Evolutionary conservation across 2,797 vertebrate species (phyloP).

Genomic region (Gila robusta): DNA sequence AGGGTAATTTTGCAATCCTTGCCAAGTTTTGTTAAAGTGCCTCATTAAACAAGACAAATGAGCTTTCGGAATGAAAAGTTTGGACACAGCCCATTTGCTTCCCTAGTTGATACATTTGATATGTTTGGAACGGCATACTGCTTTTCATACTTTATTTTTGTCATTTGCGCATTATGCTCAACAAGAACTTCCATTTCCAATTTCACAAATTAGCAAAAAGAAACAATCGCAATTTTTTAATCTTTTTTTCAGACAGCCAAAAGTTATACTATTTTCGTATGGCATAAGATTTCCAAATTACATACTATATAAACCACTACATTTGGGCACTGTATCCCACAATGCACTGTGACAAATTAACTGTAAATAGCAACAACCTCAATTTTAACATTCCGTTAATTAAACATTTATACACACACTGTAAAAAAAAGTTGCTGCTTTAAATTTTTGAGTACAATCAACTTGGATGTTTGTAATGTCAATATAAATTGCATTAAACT

Average conservation of each 20-base stretch:
- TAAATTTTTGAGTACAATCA: too few relatives aligned
- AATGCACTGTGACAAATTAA: not conserved
- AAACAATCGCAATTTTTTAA: not conserved
- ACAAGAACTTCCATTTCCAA: not conserved
- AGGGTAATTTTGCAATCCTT: slow-evolving; percentile 29
- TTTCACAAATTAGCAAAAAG: not conserved
- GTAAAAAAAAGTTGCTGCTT: too few relatives aligned
- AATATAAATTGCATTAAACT: too few relatives aligned
- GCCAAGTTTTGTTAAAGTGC: slow-evolving; percentile 29
- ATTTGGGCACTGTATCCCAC: not conserved
- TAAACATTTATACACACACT: not conserved
- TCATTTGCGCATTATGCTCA: not conserved
- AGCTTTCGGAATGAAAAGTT: slow-evolving; percentile 10
- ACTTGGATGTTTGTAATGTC: too few relatives aligned
- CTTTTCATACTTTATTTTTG: not conserved
- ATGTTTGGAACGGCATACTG: not conserved
- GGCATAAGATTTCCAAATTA: not conserved
- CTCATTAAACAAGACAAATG: slow-evolving; percentile 32
- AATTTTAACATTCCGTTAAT: not conserved
- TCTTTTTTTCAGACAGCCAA: not conserved
- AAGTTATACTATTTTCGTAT: not conserved
- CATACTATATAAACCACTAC: not conserved
- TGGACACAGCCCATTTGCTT: slow-evolving; percentile 11
- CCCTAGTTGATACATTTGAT: slow-evolving; percentile 4
- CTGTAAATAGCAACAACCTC: not conserved